Evolutionary conservation across 2,113 vertebrate genomes (phyloP), one percentile per base, ranked within the genome.

Genomic region (Otocyon megalotis): DNA sequence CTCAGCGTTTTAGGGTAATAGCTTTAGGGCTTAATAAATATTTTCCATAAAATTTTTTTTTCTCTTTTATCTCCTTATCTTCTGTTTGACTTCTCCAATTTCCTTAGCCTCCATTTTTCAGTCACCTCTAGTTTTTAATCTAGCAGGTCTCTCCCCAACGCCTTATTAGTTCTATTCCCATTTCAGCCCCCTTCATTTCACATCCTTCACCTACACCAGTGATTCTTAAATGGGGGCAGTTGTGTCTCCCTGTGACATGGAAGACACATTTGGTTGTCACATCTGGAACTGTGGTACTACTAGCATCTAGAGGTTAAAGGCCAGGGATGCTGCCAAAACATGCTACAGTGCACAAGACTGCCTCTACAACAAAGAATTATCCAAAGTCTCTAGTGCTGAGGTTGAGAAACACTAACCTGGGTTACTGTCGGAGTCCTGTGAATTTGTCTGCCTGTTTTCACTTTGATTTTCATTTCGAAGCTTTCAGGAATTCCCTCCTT

Each of bases 1-100:
- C 62, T 72, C 17, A 82, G 37, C 81, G 54, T 22, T n/a, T 58
- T 32, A 54, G 28, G 69, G 65, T 56, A 53, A 81, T 76, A 77
- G 65, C 58, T 85, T 77, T 19, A 56, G 58, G 72, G 26, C 19
- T 53, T 63, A 88, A 35, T 83, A 90, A 82, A 56, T 35, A 71
- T 88, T 74, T 88, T 30, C 48, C 11, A 3, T 94, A 92, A 87
- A 67, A 80, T 56, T 92, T 48, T 85, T 94, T 83, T 92, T 11
- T 32, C 24, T 6, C n/a, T 28, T 32, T 72, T 93, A 48, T 88
- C 67, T 97, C 53, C n/a, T 95, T 12, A 28, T 48, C 17, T 85
- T 93, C n/a, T 72, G 5, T 60, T 94, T 88, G 24, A 32, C 32
- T 62, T 86, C 26, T 90, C 8, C 71, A 2, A 58, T 93, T 69